Evolutionary conservation across 2,888 invertebrate genomes (phyloP).

Genomic region (Megaustenia siamemsis): DNA sequence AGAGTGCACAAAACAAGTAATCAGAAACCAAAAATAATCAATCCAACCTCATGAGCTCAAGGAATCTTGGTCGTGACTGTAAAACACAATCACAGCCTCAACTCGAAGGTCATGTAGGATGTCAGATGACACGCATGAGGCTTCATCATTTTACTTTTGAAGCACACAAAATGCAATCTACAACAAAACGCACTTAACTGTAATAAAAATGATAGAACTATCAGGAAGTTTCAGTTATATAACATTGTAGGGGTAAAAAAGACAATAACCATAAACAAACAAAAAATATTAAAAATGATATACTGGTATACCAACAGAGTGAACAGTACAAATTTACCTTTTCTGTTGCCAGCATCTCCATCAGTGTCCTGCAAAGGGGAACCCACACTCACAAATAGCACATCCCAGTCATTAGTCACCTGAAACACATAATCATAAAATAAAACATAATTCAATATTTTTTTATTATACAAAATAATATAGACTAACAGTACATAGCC

Average conservation of each 20-base stretch:
- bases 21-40: slow-evolving; percentile 21
- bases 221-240: too few relatives aligned
- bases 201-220: too few relatives aligned
- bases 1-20: neutral
- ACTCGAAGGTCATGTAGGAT: neutral
- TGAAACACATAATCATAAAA: too few relatives aligned
- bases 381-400: too few relatives aligned
- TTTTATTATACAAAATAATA: too few relatives aligned
- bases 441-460: too few relatives aligned
- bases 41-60: neutral
- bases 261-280: neutral
- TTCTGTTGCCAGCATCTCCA: too few relatives aligned
- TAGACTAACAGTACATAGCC: too few relatives aligned
- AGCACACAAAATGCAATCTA: neutral
- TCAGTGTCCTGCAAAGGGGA: too few relatives aligned
- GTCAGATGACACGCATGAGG: slow-evolving; percentile 38
- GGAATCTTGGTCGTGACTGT: neutral
- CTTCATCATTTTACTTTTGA: slow-evolving; percentile 21
- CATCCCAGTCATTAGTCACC: too few relatives aligned
- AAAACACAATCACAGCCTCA: slow-evolving; percentile 8
- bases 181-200: neutral
- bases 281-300: neutral
- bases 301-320: neutral
- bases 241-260: too few relatives aligned
- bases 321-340: too few relatives aligned